Conservation (phyloP, 2,113 vertebrate genomes). For the Varanus komodoensis region DNA sequence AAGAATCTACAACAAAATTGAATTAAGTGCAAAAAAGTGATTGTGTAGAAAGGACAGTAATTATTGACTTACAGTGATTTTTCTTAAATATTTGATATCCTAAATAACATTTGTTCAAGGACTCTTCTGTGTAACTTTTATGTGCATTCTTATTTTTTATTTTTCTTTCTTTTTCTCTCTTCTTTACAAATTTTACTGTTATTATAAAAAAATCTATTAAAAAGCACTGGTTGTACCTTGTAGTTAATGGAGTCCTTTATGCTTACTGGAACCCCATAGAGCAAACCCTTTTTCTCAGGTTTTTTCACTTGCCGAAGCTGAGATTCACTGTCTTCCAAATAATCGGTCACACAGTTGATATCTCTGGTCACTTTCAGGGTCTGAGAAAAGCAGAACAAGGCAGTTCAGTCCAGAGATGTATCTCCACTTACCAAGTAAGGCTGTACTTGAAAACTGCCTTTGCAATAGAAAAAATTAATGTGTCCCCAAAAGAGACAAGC, state of each 20-base stretch:
- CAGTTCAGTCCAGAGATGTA: background rate
- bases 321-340: conserved; percentile 80
- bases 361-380: conserved; percentile 77
- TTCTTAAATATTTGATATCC: too few relatives aligned
- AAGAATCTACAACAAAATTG: too few relatives aligned
- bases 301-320: conserved; percentile 71
- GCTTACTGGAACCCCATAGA: conserved; percentile 88
- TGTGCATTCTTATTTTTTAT: too few relatives aligned
- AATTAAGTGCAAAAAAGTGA: too few relatives aligned
- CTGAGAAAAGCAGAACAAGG: conserved; percentile 63
- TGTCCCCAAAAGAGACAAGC: background rate
- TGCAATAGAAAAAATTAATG: background rate
- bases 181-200: too few relatives aligned
- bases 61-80: too few relatives aligned
- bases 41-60: too few relatives aligned
- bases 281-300: conserved; percentile 63
- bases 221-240: conserved; percentile 73
- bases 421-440: background rate
- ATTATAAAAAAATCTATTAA: too few relatives aligned
- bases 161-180: too few relatives aligned
- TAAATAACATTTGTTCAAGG: too few relatives aligned
- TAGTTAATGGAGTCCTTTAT: conserved; percentile 85
- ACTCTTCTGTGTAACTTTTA: too few relatives aligned
- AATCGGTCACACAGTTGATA: conserved; percentile 83
- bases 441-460: background rate